Evolutionary conservation across 2,888 invertebrate species (phyloP).

Genomic region (Anthophora plumipes): DNA sequence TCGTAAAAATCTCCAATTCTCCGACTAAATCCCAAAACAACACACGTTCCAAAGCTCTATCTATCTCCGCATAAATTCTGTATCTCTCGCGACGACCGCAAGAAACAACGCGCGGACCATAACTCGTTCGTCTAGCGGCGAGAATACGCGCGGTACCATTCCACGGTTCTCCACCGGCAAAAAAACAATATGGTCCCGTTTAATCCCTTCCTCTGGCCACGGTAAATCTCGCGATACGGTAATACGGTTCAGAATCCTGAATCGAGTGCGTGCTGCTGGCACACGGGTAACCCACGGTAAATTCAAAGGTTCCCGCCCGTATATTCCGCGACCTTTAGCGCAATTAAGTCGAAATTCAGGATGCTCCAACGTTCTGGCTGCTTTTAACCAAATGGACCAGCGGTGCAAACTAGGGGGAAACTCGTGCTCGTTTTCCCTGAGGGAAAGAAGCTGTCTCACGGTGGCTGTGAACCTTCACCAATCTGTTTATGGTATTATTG

Average conservation of each 20-base stretch:
- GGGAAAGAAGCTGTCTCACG: neutral
- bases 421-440: slow-evolving; percentile 45
- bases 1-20: no score
- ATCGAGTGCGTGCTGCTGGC: slow-evolving; percentile 18
- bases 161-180: neutral
- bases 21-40: neutral
- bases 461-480: slow-evolving; percentile 20
- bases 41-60: neutral
- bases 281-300: slow-evolving; percentile 59
- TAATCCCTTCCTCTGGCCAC: slow-evolving; percentile 15
- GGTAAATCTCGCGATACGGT: slow-evolving; percentile 31
- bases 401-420: slow-evolving; percentile 39
- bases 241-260: slow-evolving; percentile 30
- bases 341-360: slow-evolving; percentile 63
- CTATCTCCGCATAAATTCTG: neutral
- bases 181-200: slow-evolving; percentile 6
- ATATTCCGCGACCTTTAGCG: slow-evolving; percentile 60
- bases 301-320: slow-evolving; percentile 39
- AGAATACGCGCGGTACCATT: neutral
- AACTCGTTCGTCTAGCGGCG: neutral
- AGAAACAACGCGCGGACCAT: slow-evolving; percentile 1
- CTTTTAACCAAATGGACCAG: slow-evolving; percentile 79
- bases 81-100: neutral
- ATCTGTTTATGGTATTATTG: slow-evolving; percentile 31
- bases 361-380: slow-evolving; percentile 62